Evolutionary conservation across 2,888 invertebrate genomes (phyloP).

Genomic region (Nematopogon swammerdamellus): DNA sequence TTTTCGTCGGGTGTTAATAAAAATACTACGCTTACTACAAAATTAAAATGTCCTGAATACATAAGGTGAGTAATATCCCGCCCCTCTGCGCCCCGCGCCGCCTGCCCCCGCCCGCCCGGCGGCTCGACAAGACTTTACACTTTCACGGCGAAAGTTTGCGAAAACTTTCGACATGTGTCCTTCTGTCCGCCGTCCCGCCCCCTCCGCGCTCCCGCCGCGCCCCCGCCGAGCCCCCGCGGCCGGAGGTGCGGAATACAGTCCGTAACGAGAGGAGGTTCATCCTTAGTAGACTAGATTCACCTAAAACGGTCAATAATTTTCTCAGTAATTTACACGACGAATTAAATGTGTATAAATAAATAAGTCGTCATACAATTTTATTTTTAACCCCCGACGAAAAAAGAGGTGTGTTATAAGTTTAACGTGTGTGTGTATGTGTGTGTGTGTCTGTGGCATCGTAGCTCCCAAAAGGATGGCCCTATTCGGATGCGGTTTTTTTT

Average conservation of each 20-base stretch:
- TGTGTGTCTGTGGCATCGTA: no score
- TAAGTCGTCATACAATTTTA: neutral
- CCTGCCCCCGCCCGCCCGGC: conserved; percentile 19
- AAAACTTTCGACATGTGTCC: conserved; percentile 44
- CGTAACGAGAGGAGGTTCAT: no score
- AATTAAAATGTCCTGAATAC: neutral
- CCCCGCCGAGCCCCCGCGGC: neutral
- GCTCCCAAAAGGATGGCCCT: no score
- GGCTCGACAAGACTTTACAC: conserved; percentile 37
- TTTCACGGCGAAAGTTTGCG: conserved; percentile 30
- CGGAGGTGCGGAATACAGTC: neutral
- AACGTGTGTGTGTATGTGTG: no score
- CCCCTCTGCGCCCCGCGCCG: no score
- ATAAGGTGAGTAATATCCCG: conserved; percentile 18
- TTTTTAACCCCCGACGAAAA: no score
- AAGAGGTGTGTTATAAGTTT: no score
- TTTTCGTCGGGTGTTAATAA: no score
- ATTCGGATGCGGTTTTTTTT: no score
- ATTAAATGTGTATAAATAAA: neutral
- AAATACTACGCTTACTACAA: no score
- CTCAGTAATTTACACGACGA: neutral
- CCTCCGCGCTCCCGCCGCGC: neutral
- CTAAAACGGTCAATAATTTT: no score
- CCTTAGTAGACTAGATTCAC: no score
- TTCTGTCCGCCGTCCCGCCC: conserved; percentile 24